phyloP scores from a whole-genome alignment of 2,113 vertebrate species.

The Thalassoma bifasciatum region DNA sequence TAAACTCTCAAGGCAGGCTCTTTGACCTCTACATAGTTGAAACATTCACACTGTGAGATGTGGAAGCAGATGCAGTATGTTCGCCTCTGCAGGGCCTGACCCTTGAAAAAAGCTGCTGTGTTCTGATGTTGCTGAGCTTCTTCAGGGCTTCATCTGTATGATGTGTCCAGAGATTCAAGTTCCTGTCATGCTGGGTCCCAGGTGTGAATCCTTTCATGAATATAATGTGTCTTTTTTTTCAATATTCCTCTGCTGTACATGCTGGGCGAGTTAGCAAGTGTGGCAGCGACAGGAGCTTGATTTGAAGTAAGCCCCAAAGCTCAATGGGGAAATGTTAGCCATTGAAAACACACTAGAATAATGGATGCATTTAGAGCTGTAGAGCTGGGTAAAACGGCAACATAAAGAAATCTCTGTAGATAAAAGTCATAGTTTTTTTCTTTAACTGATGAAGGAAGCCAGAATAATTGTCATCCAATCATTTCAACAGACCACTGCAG shows the following conservation, averaged over 20 bases:
- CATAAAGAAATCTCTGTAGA: too few relatives aligned
- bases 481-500: too few relatives aligned
- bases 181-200: conserved; percentile 58
- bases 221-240: conserved; percentile 22
- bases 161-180: conserved; percentile 51
- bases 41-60: conserved; percentile 38
- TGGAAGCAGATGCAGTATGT: neutral
- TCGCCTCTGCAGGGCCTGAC: conserved; percentile 23
- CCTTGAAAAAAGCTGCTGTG: conserved; percentile 13
- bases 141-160: conserved; percentile 30
- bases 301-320: conserved; percentile 14
- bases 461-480: too few relatives aligned
- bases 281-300: conserved; percentile 10
- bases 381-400: too few relatives aligned
- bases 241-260: conserved; percentile 20
- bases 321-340: conserved; percentile 37
- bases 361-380: too few relatives aligned
- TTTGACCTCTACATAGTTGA: conserved; percentile 59
- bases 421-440: too few relatives aligned
- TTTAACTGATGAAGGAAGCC: too few relatives aligned
- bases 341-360: too few relatives aligned
- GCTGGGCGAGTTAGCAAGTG: conserved; percentile 36
- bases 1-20: conserved; percentile 42
- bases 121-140: conserved; percentile 55
- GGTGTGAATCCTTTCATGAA: conserved; percentile 62